Evolutionary conservation across 2,888 invertebrate genomes (phyloP).

Genomic region (Phortica magna): DNA sequence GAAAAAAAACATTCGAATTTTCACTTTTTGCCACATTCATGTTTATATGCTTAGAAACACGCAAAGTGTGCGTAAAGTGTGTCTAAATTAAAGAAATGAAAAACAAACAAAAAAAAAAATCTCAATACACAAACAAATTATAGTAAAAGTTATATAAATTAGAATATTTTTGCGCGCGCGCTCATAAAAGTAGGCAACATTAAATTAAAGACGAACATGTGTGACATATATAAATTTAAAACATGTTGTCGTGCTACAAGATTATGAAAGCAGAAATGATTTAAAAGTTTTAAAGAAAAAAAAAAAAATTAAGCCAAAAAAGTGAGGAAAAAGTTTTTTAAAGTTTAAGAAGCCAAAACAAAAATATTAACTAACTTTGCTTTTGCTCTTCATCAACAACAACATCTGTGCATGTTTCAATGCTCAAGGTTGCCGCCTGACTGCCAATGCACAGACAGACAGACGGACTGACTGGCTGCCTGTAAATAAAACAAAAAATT

Average conservation of each 20-base stretch:
- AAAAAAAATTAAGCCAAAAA: background rate
- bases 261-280: background rate
- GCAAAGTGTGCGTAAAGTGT: slow-evolving; percentile 30
- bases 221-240: background rate
- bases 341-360: background rate
- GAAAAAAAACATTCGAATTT: slow-evolving; percentile 15
- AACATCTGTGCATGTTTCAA: slow-evolving; percentile 18
- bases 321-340: background rate
- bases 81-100: slow-evolving; percentile 37
- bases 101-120: slow-evolving; percentile 30
- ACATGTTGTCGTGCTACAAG: background rate
- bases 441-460: background rate
- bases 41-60: background rate
- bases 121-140: too few relatives aligned
- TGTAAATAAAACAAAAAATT: too few relatives aligned
- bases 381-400: background rate
- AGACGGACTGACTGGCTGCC: too few relatives aligned
- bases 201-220: background rate
- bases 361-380: background rate
- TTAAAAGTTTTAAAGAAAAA: background rate
- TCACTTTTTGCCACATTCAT: background rate
- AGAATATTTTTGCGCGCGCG: background rate
- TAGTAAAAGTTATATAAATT: background rate
- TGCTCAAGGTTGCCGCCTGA: slow-evolving; percentile 26
- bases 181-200: slow-evolving; percentile 14